Evolutionary conservation across 2,888 invertebrate species (phyloP).

Genomic region (Hermaeophaga mercurialis): DNA sequence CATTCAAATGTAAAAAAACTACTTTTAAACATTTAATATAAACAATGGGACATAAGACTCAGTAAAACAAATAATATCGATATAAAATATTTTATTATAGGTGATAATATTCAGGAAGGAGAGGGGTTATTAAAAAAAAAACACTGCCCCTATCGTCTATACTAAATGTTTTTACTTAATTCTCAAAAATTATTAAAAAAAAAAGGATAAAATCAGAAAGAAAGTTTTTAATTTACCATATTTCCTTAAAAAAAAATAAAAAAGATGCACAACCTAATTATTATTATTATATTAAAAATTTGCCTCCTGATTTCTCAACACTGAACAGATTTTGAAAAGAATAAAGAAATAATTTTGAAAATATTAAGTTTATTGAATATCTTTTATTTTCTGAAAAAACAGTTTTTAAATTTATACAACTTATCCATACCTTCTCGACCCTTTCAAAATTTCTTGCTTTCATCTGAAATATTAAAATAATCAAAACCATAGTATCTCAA

Average conservation of each 20-base stretch:
- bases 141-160: slow-evolving; percentile 42
- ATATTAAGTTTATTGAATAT: slow-evolving; percentile 30
- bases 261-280: slow-evolving; percentile 36
- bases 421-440: slow-evolving; percentile 88
- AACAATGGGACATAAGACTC: neutral
- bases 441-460: slow-evolving; percentile 96
- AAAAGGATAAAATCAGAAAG: slow-evolving; percentile 45
- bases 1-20: neutral
- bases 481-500: no score
- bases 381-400: slow-evolving; percentile 45
- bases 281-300: slow-evolving; percentile 43
- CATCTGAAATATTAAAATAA: slow-evolving; percentile 88
- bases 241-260: neutral
- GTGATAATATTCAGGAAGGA: neutral
- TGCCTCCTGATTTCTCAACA: slow-evolving; percentile 57
- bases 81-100: slow-evolving; percentile 27
- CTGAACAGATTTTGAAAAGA: slow-evolving; percentile 38
- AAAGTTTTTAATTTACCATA: slow-evolving; percentile 30
- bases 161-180: slow-evolving; percentile 43
- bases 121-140: slow-evolving; percentile 31
- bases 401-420: slow-evolving; percentile 17
- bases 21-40: neutral
- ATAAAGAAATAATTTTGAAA: slow-evolving; percentile 36
- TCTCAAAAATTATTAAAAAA: neutral
- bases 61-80: neutral